phyloP scores from a whole-genome alignment of 1,140 invertebrate species.

The Plutomurus gul region DNA sequence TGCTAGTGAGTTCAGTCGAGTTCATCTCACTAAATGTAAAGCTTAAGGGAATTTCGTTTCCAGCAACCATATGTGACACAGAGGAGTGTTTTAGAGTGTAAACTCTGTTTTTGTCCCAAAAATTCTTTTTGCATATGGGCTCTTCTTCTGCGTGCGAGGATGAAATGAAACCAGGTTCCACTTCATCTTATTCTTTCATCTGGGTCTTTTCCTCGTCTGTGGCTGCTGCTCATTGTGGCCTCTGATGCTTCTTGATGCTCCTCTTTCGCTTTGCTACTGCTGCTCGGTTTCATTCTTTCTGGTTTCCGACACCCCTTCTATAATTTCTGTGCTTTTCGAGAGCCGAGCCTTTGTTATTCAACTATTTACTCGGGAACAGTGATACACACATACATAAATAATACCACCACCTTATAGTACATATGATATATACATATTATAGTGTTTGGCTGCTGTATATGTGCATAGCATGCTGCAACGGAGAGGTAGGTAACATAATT shows the following conservation, averaged over 20 bases:
- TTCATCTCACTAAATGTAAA: neutral
- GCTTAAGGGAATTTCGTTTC: conserved; percentile 7
- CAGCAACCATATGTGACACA: conserved; percentile 21
- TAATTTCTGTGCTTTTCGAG: too few species aligned
- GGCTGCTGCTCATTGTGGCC: neutral
- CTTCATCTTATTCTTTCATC: conserved; percentile 25
- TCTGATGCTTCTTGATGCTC: neutral
- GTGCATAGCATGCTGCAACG: too few species aligned
- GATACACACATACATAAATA: too few species aligned
- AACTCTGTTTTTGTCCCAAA: conserved; percentile 30
- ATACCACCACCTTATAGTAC: too few species aligned
- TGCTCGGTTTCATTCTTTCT: too few species aligned
- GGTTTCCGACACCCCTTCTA: conserved; percentile 7
- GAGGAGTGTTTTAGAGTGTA: conserved; percentile 26
- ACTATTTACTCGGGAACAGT: too few species aligned
- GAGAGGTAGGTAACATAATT: too few species aligned
- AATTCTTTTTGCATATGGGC: conserved; percentile 34
- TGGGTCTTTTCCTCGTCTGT: neutral
- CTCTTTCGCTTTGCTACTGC: neutral
- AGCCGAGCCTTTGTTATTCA: too few species aligned
- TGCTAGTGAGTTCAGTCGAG: neutral
- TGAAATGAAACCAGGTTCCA: neutral
- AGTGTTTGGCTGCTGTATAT: too few species aligned
- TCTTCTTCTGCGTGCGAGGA: neutral
- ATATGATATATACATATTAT: too few species aligned